phyloP scores from a whole-genome alignment of 2,888 invertebrate species.

The Cordilura impudica region DNA sequence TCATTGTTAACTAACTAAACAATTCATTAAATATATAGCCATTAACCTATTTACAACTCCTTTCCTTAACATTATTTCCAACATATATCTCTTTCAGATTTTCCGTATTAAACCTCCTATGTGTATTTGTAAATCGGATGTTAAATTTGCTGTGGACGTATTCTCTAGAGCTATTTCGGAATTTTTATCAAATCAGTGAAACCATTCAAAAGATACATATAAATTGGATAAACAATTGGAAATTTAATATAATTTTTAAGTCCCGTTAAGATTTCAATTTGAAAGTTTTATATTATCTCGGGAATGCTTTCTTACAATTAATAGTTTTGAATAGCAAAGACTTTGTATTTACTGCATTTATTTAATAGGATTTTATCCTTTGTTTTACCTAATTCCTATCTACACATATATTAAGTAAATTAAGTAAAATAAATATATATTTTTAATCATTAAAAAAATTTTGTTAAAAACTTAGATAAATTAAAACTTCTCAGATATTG shows the following conservation, averaged over 20 bases:
- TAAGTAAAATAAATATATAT: neutral
- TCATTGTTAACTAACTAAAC: neutral
- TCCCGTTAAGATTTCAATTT: conserved; percentile 10
- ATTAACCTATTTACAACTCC: conserved; percentile 19
- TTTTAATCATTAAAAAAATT: neutral
- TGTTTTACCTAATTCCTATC: neutral
- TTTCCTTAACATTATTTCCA: conserved; percentile 39
- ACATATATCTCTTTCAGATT: conserved; percentile 80
- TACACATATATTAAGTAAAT: conserved; percentile 7
- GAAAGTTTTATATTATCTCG: neutral
- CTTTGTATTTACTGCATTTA: conserved; percentile 50
- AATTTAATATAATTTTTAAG: neutral
- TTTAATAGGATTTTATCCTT: neutral
- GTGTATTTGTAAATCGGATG: conserved; percentile 93
- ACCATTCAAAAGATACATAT: neutral
- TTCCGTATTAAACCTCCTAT: conserved; percentile 97
- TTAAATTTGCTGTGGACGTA: conserved; percentile 86
- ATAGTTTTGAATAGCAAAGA: conserved; percentile 20
- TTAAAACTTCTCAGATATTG: too few species aligned
- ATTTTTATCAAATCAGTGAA: conserved; percentile 64
- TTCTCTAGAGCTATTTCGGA: conserved; percentile 80
- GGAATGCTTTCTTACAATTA: neutral
- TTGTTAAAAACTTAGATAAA: too few species aligned
- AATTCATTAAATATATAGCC: conserved; percentile 10
- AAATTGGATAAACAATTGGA: conserved; percentile 44